Conservation (phyloP, 2,797 vertebrate genomes). For the Acridotheres tristis region DNA sequence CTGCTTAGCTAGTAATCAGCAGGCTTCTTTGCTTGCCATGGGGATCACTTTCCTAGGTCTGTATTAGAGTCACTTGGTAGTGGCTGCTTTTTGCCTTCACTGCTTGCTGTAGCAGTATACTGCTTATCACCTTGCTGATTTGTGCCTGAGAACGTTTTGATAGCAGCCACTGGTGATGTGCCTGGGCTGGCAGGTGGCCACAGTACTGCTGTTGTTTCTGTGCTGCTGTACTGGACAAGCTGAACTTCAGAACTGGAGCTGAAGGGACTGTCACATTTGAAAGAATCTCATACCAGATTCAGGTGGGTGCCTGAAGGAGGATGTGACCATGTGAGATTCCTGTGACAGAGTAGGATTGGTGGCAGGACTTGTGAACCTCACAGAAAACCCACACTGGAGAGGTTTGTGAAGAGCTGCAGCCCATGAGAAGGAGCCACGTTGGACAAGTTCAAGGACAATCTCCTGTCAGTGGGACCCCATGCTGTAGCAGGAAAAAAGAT, state of each 20-base stretch:
- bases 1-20: too few relatives aligned
- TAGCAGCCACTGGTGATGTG: background rate
- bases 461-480: rapidly evolving
- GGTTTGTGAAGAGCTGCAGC: background rate
- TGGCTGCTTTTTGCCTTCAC: rapidly evolving
- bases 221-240: background rate
- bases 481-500: background rate
- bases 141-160: background rate
- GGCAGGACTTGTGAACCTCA: background rate
- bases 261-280: rapidly evolving
- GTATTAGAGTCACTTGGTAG: background rate
- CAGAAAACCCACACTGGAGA: background rate
- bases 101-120: background rate
- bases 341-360: background rate
- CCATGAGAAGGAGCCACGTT: background rate
- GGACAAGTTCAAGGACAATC: background rate
- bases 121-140: background rate
- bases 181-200: background rate
- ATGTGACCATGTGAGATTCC: background rate
- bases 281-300: too few relatives aligned
- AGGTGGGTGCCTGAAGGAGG: background rate
- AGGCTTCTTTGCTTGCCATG: background rate
- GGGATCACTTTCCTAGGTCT: background rate
- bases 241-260: background rate
- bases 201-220: background rate